Evolutionary conservation across 2,113 vertebrate species (phyloP).

Genomic region (Cavia porcellus): DNA sequence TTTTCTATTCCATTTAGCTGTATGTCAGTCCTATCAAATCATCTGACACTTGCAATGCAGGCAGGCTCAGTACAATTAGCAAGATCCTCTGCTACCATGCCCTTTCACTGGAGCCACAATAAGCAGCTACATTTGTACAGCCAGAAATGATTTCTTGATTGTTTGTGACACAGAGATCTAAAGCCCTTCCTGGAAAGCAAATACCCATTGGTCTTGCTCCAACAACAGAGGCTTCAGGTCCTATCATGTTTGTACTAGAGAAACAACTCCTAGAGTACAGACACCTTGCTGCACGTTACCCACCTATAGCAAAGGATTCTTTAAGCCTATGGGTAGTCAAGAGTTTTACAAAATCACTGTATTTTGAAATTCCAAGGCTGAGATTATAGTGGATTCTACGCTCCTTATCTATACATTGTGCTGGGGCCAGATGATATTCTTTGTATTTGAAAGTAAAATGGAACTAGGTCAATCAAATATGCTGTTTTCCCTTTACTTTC

Average conservation of each 20-base stretch:
- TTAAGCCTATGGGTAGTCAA: not conserved
- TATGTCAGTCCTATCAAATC: constrained; percentile 91
- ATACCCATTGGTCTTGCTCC: constrained; percentile 59
- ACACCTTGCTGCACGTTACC: not conserved
- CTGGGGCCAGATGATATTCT: not conserved
- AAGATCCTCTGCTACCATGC: constrained; percentile 81
- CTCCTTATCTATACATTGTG: not conserved
- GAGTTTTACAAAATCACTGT: not conserved
- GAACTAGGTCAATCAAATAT: not conserved
- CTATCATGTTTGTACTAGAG: constrained; percentile 41
- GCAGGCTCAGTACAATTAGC: constrained; percentile 91
- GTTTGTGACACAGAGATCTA: constrained; percentile 77
- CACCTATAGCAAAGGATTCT: constrained; percentile 22
- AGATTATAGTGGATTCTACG: not conserved
- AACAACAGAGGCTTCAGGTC: constrained; percentile 39
- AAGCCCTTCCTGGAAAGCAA: constrained; percentile 81
- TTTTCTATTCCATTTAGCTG: constrained; percentile 92
- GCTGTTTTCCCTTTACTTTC: constrained; percentile 1
- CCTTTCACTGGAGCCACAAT: constrained; percentile 82
- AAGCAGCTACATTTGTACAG: constrained; percentile 71
- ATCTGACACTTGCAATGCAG: constrained; percentile 90
- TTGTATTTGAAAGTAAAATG: not conserved
- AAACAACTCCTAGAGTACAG: not conserved
- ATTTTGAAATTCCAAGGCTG: constrained; percentile 48
- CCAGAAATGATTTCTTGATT: constrained; percentile 80